Conservation (phyloP, 2,113 vertebrate genomes). For the Beaufortia kweichowensis region DNA sequence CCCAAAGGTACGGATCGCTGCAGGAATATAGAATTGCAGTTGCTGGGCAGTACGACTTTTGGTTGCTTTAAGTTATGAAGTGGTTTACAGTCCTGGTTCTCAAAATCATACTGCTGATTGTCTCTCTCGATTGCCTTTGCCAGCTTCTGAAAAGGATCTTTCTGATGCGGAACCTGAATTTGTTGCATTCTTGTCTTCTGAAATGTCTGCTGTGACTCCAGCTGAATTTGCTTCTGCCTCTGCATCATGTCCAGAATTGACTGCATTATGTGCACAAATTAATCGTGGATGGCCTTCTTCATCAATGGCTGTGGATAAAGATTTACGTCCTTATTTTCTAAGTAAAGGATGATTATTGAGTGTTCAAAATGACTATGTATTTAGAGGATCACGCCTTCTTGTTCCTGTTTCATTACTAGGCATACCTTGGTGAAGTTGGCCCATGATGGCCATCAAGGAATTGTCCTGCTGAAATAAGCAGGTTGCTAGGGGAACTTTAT, state of each 20-base stretch:
- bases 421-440: neutral
- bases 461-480: neutral
- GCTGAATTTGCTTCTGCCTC: neutral
- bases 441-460: neutral
- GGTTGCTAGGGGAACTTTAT: neutral
- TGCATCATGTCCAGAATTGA: neutral
- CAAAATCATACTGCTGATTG: no score
- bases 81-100: no score
- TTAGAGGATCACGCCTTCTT: neutral
- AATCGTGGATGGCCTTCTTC: neutral
- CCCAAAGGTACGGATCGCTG: slow-evolving; percentile 24
- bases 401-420: neutral
- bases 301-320: neutral
- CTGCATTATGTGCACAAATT: neutral
- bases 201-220: neutral
- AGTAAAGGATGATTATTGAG: neutral
- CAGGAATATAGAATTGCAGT: neutral
- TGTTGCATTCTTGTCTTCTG: neutral
- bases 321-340: slow-evolving; percentile 1
- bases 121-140: neutral
- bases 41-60: no score
- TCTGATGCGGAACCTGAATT: no score
- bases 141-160: neutral
- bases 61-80: no score
- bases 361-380: neutral